These are phyloP conservation scores for Cuniculus paca DNA, from an alignment of 2,797 vertebrate genomes.

Conservation along the genomic window DNA sequence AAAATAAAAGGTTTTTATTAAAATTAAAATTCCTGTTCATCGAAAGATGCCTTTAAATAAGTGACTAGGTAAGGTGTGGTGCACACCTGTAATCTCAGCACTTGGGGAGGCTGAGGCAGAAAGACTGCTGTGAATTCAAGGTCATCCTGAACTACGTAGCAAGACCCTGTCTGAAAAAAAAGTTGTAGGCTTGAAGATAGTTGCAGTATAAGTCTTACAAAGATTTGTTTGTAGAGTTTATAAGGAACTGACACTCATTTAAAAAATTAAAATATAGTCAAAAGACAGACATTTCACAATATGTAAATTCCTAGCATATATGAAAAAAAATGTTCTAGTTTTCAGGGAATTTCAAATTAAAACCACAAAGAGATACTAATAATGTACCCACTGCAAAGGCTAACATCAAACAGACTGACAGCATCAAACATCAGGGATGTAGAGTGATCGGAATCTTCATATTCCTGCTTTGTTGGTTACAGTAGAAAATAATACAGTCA, in stretches of 20 bases:
- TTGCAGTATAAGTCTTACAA: not conserved
- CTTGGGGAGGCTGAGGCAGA: not conserved
- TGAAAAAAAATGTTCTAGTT: constrained; percentile 39
- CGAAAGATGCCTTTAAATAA: not conserved
- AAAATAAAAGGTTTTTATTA: not conserved
- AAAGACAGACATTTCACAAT: not conserved
- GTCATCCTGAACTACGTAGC: not conserved
- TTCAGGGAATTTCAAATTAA: not conserved
- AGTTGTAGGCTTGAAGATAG: not conserved
- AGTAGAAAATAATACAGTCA: not conserved
- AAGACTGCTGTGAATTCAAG: not conserved
- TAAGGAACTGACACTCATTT: not conserved
- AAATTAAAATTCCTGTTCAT: constrained; percentile 35
- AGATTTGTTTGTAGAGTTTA: not conserved
- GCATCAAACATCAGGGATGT: not conserved
- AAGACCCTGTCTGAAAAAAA: not conserved
- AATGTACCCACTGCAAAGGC: not conserved
- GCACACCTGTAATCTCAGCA: not conserved
- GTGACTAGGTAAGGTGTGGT: not conserved
- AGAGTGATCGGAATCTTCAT: not conserved
- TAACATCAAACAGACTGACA: not conserved
- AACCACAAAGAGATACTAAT: not conserved
- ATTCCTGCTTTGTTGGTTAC: not conserved
- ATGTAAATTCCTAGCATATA: not conserved
- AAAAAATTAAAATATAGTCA: not conserved